phyloP scores from a whole-genome alignment of 2,888 invertebrate species.

The Halocaridina rubra region DNA sequence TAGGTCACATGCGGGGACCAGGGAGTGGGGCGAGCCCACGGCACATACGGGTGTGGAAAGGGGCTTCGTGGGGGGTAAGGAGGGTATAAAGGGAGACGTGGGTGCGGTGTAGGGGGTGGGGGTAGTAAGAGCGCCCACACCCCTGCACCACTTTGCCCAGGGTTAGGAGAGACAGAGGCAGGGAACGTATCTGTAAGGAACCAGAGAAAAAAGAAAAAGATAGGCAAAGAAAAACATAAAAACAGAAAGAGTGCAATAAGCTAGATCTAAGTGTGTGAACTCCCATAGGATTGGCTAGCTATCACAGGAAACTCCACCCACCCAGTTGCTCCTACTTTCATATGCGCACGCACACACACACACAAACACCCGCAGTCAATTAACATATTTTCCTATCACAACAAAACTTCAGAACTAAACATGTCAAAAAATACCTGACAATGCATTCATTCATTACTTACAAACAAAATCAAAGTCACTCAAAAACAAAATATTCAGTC shows the following conservation, averaged over 20 bases:
- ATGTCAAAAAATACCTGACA: no score
- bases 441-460: no score
- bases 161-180: constrained; percentile 54
- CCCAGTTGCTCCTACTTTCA: neutral
- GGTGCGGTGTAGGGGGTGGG: constrained; percentile 52
- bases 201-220: constrained; percentile 63
- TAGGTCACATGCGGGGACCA: constrained; percentile 33
- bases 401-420: no score
- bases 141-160: constrained; percentile 43
- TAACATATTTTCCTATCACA: no score
- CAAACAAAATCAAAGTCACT: no score
- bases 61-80: constrained; percentile 33
- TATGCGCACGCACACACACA: neutral
- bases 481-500: no score
- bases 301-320: neutral
- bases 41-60: constrained; percentile 40
- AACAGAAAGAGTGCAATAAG: constrained; percentile 58
- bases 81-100: constrained; percentile 33
- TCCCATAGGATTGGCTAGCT: neutral
- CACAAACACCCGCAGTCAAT: neutral
- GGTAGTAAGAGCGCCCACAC: constrained; percentile 52
- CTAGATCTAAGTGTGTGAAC: constrained; percentile 39
- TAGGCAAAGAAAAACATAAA: constrained; percentile 54
- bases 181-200: constrained; percentile 64
- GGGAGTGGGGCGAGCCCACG: constrained; percentile 40